phyloP scores from a whole-genome alignment of 2,113 vertebrate species.

The Anoplopoma fimbria region DNA sequence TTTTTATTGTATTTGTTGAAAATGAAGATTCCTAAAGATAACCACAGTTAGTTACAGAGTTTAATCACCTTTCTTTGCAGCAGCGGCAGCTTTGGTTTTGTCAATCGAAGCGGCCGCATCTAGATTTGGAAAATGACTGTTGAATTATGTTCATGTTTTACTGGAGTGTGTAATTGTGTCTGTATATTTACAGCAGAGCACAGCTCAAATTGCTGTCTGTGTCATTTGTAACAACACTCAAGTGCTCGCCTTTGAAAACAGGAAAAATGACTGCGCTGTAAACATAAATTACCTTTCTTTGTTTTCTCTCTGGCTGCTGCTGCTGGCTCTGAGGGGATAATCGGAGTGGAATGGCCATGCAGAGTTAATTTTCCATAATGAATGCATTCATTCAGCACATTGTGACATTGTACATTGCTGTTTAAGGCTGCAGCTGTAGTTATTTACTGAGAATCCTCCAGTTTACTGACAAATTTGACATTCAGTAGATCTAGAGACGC shows the following conservation, averaged over 20 bases:
- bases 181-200: conserved; percentile 9
- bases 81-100: conserved; percentile 35
- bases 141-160: not conserved
- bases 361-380: conserved; percentile 45
- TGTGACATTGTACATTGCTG: conserved; percentile 18
- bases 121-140: not conserved
- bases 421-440: conserved; percentile 23
- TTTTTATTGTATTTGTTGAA: not conserved
- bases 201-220: not conserved
- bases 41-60: not conserved
- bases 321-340: conserved; percentile 53
- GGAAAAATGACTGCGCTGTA: not conserved
- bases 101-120: conserved; percentile 49
- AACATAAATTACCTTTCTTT: conserved; percentile 68
- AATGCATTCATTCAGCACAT: conserved; percentile 26
- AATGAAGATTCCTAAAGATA: not conserved
- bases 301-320: conserved; percentile 39
- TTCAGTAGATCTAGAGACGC: not conserved
- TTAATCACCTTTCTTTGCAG: conserved; percentile 51
- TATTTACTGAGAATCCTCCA: not conserved
- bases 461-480: conserved; percentile 18
- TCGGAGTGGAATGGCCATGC: conserved; percentile 17
- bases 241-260: not conserved
- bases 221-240: not conserved
- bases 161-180: not conserved